A percentile compares a stretch with the other conserved stretches of the same genome.
These are phyloP conservation scores for Mellilla xanthometata DNA, from an alignment of 2,888 invertebrate genomes.

Conservation along the genomic window DNA sequence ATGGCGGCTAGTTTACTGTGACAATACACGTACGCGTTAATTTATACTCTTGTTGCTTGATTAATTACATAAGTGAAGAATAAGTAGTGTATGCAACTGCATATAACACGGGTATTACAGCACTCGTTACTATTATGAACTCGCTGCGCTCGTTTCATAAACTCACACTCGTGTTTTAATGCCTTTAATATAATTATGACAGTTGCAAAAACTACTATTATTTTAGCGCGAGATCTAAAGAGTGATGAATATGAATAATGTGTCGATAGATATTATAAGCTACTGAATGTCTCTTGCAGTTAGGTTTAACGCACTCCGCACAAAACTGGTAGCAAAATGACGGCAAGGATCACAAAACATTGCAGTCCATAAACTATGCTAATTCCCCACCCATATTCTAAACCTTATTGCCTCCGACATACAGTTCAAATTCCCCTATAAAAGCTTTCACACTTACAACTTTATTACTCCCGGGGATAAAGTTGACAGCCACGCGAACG, in stretches of 20 bases:
- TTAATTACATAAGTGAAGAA: too few relatives aligned
- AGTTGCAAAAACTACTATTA: too few relatives aligned
- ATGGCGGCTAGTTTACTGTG: too few relatives aligned
- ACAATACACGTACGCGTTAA: too few relatives aligned
- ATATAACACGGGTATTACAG: too few relatives aligned
- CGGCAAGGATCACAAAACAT: slow-evolving; percentile 48
- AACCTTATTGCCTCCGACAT: slow-evolving; percentile 24
- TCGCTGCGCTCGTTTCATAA: too few relatives aligned
- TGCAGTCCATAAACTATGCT: slow-evolving; percentile 43
- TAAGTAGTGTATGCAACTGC: too few relatives aligned
- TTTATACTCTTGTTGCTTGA: too few relatives aligned
- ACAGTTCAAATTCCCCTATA: slow-evolving; percentile 30
- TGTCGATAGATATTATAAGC: too few relatives aligned
- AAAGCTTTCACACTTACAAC: slow-evolving; percentile 24
- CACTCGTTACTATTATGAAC: too few relatives aligned
- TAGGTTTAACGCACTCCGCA: slow-evolving; percentile 46
- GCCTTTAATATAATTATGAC: too few relatives aligned
- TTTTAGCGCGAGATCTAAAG: background rate
- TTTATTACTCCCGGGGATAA: slow-evolving; percentile 27
- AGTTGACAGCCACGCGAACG: slow-evolving; percentile 48
- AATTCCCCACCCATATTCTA: slow-evolving; percentile 25
- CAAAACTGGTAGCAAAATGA: slow-evolving; percentile 55
- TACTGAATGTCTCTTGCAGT: background rate
- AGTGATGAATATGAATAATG: background rate
- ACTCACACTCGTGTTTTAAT: too few relatives aligned